phyloP scores from a whole-genome alignment of 2,797 vertebrate genomes.

The Cirrhinus molitorella region DNA sequence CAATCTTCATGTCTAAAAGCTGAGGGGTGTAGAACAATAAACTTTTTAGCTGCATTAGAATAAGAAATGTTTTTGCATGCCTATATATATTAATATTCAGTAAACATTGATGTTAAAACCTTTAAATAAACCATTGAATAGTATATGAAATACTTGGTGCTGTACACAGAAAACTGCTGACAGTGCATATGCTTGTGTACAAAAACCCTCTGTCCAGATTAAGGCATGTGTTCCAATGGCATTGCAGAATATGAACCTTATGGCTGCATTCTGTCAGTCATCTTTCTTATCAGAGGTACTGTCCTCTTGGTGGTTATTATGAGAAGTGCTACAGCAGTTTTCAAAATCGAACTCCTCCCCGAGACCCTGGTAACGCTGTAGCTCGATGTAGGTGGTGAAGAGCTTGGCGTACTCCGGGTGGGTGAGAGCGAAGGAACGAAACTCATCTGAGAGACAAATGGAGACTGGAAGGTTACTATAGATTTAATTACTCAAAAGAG shows the following conservation, averaged over 20 bases:
- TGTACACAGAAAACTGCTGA: conserved; percentile 5
- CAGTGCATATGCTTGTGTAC: neutral
- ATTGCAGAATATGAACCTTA: neutral
- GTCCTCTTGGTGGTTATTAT: conserved; percentile 75
- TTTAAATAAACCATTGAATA: conserved; percentile 28
- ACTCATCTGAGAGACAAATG: conserved; percentile 81
- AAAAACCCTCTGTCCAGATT: neutral
- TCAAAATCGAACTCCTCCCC: conserved; percentile 66
- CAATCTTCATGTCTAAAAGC: neutral
- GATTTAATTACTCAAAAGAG: neutral
- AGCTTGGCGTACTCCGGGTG: conserved; percentile 95
- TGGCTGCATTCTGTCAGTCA: conserved; percentile 77
- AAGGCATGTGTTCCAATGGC: conserved; percentile 3
- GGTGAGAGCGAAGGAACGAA: conserved; percentile 86
- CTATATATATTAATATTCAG: neutral
- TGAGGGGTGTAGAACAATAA: neutral
- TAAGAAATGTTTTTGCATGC: neutral
- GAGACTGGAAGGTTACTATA: neutral
- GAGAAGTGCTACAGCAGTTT: conserved; percentile 64
- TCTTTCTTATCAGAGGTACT: conserved; percentile 92
- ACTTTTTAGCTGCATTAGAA: neutral
- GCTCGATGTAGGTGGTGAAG: conserved; percentile 95
- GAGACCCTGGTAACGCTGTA: conserved; percentile 89
- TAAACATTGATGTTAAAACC: neutral
- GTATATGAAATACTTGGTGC: conserved; percentile 6